Percentiles rank a stretch among this genome's conserved stretches.
phyloP scores from a whole-genome alignment of 2,888 invertebrate genomes.

The Didymodactylos carnosus region DNA sequence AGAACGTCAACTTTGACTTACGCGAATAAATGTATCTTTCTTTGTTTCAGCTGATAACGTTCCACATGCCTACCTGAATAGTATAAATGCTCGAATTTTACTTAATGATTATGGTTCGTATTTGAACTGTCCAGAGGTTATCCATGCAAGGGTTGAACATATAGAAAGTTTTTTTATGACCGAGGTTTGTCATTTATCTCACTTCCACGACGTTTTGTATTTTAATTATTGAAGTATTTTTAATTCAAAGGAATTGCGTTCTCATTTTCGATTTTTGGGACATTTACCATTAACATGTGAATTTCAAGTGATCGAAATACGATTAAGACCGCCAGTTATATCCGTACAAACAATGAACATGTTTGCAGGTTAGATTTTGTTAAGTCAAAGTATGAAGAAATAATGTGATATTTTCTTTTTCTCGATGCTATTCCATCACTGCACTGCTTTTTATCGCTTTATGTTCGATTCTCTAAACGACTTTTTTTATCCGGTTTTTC shows the following conservation, averaged over 20 bases:
- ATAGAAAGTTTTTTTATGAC: conserved; percentile 65
- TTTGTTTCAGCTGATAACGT: conserved; percentile 48
- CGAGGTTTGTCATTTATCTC: conserved; percentile 42
- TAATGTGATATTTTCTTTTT: too few species aligned
- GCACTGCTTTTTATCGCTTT: neutral
- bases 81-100: conserved; percentile 69
- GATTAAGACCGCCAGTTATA: conserved; percentile 36
- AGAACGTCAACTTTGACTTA: neutral
- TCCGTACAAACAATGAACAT: neutral
- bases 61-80: conserved; percentile 72
- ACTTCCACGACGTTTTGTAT: too few species aligned
- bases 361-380: neutral
- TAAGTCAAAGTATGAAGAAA: too few species aligned
- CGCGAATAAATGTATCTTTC: neutral
- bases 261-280: conserved; percentile 44
- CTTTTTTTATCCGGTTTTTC: too few species aligned
- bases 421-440: too few species aligned
- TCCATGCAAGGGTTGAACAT: conserved; percentile 61
- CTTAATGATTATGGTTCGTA: conserved; percentile 64
- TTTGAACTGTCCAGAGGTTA: conserved; percentile 50
- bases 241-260: neutral
- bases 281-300: conserved; percentile 75
- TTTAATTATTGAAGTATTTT: too few species aligned
- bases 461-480: neutral
- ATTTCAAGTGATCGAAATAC: conserved; percentile 70